Evolutionary conservation across 2,113 vertebrate genomes (phyloP), one percentile per base, ranked within the genome.

Genomic region (Poecile atricapillus): DNA sequence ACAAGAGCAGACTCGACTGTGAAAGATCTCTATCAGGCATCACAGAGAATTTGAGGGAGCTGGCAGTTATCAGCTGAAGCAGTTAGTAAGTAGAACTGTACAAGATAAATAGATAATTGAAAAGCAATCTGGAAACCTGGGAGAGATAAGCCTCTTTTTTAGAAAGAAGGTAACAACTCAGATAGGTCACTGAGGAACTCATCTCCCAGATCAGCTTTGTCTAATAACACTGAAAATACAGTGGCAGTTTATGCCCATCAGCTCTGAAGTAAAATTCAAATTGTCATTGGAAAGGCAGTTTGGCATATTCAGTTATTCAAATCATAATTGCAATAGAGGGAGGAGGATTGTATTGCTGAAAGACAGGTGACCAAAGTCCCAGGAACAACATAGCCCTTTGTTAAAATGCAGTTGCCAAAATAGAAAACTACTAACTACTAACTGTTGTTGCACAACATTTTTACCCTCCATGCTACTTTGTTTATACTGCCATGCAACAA

Each of bases 71-170:
- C 94, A 85, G 71, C 75, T 83, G 59, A 92, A 95, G 52, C 71
- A 94, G 79, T 59, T 88, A 95, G 71, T 70, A 71, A 77, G 50
- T 59, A 95, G 75, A 94, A 85, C 33, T 67, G 43, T 68, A 88
- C 79, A 88, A 93, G 92, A 88, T 74, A 96, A 96, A 86, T 12
- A 93, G 90, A 88, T 95, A 86, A 95, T 88, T 88, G 90, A 90
- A 95, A 95, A 92, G 56, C 82, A 88, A 60, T 95, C 87, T 93
- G 79, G 87, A 90, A 95, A 83, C 67, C 55, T 85, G 33, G 37
- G 60, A 93, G 75, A 86, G 67, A 83, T 86, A 86, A 94, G 56
- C 43, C 33, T 94, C 35, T 90, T 35, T 90, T 91, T 28, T 82
- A 65, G 44, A 84, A 68, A 24, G 19, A 50, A 74, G 59, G 59